Evolutionary conservation across 2,113 vertebrate genomes (phyloP), one percentile per base, ranked within the genome.

Genomic region (Blennius ocellaris): DNA sequence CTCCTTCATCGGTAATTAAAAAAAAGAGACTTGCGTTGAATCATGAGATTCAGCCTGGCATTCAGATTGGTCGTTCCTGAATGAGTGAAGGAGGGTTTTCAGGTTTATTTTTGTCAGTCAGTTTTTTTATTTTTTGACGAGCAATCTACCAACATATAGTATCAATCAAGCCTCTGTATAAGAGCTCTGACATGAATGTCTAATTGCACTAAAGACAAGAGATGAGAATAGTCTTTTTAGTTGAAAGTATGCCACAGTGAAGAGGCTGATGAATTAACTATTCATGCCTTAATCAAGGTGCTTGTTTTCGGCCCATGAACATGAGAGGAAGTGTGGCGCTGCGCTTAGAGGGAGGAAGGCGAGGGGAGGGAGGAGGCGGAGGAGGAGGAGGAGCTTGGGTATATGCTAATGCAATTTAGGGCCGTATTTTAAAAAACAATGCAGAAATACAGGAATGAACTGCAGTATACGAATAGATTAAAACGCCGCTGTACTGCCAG

Each of bases 261-360:
- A 89, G 88, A 85, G 87, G 82, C 85, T 90, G 93, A 94, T 94
- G 91, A 94, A 94, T 94, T 86, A 91, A 88, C 90, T 86, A 93
- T 94, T 94, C 92, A 93, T 77, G 86, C 85, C 89, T 91, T 89
- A 94, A 95, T 94, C 93, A 95, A 92, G 91, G 90, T 92, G 92
- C 92, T 94, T 94, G 93, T 94, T 94, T 93, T 92, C 73, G 77
- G 87, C 80, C 80, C 80, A 84, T 83, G 78, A 91, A 89, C 90
- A 66, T 30, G 82, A 87, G 83, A 91, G 87, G 91, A 92, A 90
- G 84, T 79, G 84, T 69, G 84, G 78, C n/a, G 40, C 66, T 44
- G 55, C 39, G 73, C 36, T 43, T 37, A 11, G 51, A 30, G 56
- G 59, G 64, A 38, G 54, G 69, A 67, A 54, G 52, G 21, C 43